These are phyloP conservation scores for Aleiodes testaceus DNA, from an alignment of 2,888 invertebrate genomes.

Conservation along the genomic window DNA sequence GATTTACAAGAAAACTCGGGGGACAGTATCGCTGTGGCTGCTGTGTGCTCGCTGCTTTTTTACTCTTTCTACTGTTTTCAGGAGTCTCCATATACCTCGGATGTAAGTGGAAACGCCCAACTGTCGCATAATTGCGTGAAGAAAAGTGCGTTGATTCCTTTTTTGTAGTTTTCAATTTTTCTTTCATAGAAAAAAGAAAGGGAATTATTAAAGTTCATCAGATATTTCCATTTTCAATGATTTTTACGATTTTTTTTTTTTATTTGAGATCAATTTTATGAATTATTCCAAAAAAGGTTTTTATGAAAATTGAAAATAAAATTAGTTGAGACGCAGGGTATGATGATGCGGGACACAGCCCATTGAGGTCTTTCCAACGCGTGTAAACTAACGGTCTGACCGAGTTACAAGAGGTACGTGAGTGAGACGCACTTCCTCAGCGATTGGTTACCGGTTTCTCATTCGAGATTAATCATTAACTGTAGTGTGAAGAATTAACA, in stretches of 20 bases:
- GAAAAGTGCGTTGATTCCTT: too few relatives aligned
- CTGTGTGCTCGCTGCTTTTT: conserved; percentile 87
- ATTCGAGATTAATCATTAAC: conserved; percentile 18
- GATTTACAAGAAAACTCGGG: conserved; percentile 89
- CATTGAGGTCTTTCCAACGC: conserved; percentile 65
- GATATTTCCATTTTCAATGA: too few relatives aligned
- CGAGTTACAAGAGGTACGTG: conserved; percentile 59
- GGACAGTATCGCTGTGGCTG: conserved; percentile 91
- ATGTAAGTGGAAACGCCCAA: conserved; percentile 75
- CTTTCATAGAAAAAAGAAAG: too few relatives aligned
- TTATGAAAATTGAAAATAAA: background rate
- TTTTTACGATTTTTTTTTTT: too few relatives aligned
- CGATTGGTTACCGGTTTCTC: conserved; percentile 43
- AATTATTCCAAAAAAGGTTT: too few relatives aligned
- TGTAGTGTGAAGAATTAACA: background rate
- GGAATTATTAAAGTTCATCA: too few relatives aligned
- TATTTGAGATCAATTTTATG: too few relatives aligned
- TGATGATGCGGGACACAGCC: conserved; percentile 55
- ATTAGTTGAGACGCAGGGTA: background rate
- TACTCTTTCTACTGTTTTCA: conserved; percentile 84
- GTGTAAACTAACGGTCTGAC: conserved; percentile 65
- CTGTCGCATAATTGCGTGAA: too few relatives aligned
- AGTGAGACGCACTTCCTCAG: conserved; percentile 34
- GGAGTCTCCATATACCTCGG: conserved; percentile 80
- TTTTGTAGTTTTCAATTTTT: too few relatives aligned